Evolutionary conservation across 2,797 vertebrate genomes (phyloP).

Genomic region (Remorina albescens): DNA sequence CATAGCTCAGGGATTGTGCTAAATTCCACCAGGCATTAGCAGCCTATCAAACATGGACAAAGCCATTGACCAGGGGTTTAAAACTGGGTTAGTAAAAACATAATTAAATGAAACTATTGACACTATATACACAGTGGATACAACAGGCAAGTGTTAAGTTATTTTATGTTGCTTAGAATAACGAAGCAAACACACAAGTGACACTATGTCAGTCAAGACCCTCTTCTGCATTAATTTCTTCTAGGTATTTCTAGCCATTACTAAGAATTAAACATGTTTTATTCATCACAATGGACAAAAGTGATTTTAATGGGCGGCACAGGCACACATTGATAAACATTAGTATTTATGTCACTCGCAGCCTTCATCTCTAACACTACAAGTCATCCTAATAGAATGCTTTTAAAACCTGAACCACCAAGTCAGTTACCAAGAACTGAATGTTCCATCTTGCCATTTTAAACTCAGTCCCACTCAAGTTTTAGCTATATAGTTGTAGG

Average conservation of each 20-base stretch:
- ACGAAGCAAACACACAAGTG: too few species aligned
- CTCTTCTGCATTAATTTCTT: not conserved
- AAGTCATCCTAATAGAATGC: not conserved
- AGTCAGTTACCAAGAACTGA: not conserved
- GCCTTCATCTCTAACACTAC: not conserved
- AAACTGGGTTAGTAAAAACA: too few species aligned
- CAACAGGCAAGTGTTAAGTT: too few species aligned
- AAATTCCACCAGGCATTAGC: too few species aligned
- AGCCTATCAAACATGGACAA: too few species aligned
- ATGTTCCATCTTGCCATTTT: not conserved
- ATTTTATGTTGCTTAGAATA: too few species aligned
- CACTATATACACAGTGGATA: too few species aligned
- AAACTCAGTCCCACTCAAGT: not conserved
- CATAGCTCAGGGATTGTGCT: too few species aligned
- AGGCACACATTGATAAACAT: slow-evolving; percentile 12
- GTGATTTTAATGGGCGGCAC: slow-evolving; percentile 4
- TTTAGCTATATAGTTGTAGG: not conserved
- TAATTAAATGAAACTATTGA: too few species aligned
- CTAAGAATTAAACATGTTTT: not conserved
- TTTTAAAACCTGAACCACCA: not conserved
- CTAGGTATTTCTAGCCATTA: not conserved
- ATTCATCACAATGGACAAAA: not conserved
- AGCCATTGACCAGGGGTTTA: too few species aligned
- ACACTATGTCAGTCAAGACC: not conserved
- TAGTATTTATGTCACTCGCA: not conserved